These are phyloP conservation scores for Drosophila novamexicana DNA, from an alignment of 1,140 invertebrate genomes.

Conservation along the genomic window DNA sequence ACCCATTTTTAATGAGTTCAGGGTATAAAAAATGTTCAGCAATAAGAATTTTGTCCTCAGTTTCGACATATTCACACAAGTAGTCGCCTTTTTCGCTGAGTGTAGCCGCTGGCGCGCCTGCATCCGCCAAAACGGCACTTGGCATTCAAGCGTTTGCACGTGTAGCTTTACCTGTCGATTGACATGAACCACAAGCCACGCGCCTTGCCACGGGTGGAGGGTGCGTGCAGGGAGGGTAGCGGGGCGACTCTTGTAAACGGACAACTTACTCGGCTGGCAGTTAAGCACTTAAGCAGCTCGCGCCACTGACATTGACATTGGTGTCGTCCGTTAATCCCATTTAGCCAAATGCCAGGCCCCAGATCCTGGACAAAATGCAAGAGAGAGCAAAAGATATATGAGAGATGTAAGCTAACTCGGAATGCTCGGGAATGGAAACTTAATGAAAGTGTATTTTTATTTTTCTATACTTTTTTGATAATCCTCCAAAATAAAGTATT, in stretches of 20 bases:
- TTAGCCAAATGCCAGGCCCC: conserved; percentile 31
- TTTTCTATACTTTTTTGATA: no score
- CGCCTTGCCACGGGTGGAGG: background rate
- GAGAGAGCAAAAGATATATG: no score
- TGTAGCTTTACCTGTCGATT: conserved; percentile 26
- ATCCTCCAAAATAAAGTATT: no score
- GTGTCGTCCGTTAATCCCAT: conserved; percentile 55
- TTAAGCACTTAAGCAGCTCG: conserved; percentile 42
- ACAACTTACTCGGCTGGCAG: conserved; percentile 38
- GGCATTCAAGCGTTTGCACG: conserved; percentile 68
- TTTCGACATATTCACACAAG: no score
- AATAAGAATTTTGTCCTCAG: no score
- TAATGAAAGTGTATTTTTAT: no score
- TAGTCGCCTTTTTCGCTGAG: background rate
- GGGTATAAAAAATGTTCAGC: no score
- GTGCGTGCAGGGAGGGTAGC: background rate
- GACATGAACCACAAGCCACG: conserved; percentile 11
- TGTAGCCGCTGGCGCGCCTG: conserved; percentile 33
- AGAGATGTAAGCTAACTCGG: no score
- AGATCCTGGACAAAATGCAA: conserved; percentile 17
- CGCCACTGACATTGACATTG: conserved; percentile 65
- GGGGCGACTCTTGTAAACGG: conserved; percentile 22
- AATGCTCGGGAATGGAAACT: background rate
- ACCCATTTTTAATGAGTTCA: no score
- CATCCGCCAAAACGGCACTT: conserved; percentile 61